phyloP scores from a whole-genome alignment of 2,113 vertebrate species.

The Sapajus apella region DNA sequence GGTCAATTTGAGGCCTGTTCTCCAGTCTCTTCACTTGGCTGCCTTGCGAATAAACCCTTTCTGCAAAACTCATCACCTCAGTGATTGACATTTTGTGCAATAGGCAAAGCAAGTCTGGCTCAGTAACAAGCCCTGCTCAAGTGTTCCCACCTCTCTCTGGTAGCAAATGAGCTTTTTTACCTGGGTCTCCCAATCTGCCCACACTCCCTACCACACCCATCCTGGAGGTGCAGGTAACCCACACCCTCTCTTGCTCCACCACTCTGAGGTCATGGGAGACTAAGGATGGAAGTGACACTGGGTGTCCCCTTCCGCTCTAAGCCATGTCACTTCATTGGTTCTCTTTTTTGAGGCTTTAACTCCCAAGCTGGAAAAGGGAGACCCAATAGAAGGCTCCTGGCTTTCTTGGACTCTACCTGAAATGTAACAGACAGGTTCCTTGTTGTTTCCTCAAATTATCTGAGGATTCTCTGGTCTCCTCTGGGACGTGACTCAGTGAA shows the following conservation, averaged over 20 bases:
- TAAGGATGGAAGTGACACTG: not conserved
- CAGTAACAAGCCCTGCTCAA: not conserved
- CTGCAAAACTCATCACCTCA: not conserved
- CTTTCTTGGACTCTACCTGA: not conserved
- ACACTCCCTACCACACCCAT: fast-evolving
- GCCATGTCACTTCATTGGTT: fast-evolving
- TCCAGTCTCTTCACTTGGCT: not conserved
- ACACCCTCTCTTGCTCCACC: not conserved
- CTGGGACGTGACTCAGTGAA: not conserved
- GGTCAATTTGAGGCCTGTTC: not conserved
- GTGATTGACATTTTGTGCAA: not conserved
- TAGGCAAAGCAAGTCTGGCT: not conserved
- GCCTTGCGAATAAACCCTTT: not conserved
- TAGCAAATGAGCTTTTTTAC: not conserved
- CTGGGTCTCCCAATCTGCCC: not conserved
- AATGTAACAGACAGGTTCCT: not conserved
- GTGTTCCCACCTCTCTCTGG: not conserved
- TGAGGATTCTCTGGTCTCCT: not conserved
- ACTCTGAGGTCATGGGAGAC: not conserved
- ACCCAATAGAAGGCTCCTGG: not conserved
- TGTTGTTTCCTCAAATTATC: not conserved
- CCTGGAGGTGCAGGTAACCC: not conserved
- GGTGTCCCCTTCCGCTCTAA: not conserved
- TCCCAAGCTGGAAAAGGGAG: not conserved
- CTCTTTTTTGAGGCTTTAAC: not conserved